phyloP scores from a whole-genome alignment of 2,797 vertebrate genomes.

The Chloroceryle amazona region DNA sequence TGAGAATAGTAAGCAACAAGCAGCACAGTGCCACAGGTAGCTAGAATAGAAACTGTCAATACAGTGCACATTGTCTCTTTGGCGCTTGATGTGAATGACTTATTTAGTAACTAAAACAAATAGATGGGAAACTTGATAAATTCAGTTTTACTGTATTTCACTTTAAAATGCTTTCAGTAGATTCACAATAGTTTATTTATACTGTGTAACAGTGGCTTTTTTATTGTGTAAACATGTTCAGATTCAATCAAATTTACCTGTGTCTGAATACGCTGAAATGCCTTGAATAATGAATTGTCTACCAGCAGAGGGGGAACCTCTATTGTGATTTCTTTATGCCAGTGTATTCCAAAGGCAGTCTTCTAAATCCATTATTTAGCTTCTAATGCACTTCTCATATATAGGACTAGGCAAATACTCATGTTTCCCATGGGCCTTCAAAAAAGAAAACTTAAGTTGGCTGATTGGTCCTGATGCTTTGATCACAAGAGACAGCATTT shows the following conservation, averaged over 20 bases:
- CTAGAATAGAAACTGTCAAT: background rate
- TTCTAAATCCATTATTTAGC: constrained; percentile 36
- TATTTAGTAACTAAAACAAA: background rate
- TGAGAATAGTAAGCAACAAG: background rate
- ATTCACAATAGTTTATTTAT: background rate
- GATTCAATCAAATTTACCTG: background rate
- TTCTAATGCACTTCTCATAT: background rate
- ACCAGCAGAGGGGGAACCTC: constrained; percentile 35
- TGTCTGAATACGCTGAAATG: background rate
- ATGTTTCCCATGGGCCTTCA: background rate
- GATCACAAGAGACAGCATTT: constrained; percentile 29
- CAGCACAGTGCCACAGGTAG: background rate
- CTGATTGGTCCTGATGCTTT: constrained; percentile 17
- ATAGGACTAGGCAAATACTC: background rate
- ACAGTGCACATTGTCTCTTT: background rate
- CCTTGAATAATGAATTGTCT: background rate
- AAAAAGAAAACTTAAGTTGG: background rate
- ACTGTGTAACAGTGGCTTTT: background rate
- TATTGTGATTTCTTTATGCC: constrained; percentile 31
- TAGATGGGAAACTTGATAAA: background rate
- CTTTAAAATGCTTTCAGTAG: background rate
- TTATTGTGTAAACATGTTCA: background rate
- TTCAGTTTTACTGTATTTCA: background rate
- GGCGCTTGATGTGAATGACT: background rate
- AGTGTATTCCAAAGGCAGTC: background rate